A percentile compares a stretch with the other conserved stretches of the same genome.
Evolutionary conservation across 2,113 vertebrate genomes (phyloP).

Genomic region (Oreotrochilus melanogaster): DNA sequence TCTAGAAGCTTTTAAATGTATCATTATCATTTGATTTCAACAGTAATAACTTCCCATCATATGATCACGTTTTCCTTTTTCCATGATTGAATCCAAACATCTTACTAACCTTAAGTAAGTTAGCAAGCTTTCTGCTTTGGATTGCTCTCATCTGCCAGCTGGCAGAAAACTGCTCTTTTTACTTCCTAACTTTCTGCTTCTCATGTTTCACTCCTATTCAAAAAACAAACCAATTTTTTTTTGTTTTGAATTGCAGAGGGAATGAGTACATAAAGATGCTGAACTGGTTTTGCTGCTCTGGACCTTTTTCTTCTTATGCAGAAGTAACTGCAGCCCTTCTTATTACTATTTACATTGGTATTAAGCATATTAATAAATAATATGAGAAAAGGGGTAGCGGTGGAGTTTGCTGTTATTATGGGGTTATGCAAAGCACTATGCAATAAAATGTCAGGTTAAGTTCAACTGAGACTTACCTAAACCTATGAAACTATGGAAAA

Average conservation of each 20-base stretch:
- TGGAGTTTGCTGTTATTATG: not conserved
- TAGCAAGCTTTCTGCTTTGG: not conserved
- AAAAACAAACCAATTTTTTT: not conserved
- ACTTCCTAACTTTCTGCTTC: not conserved
- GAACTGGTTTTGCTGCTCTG: not conserved
- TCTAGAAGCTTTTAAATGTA: not conserved
- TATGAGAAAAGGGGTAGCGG: not conserved
- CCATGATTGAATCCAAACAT: not conserved
- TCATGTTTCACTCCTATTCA: not conserved
- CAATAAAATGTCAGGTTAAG: not conserved
- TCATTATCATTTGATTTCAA: not conserved
- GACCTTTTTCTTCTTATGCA: not conserved
- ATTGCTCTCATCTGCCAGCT: not conserved
- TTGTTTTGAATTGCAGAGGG: not conserved
- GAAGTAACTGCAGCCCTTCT: not conserved
- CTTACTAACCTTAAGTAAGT: not conserved
- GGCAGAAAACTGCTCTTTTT: not conserved
- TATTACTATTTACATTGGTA: not conserved
- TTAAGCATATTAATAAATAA: not conserved
- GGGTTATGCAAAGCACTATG: not conserved
- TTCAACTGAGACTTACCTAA: not conserved
- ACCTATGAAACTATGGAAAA: not conserved
- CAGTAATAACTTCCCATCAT: not conserved
- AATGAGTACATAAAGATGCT: not conserved
- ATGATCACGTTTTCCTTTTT: not conserved